A percentile compares a stretch with the other conserved stretches of the same genome.
These are phyloP conservation scores for Syrphus vitripennis DNA, from an alignment of 2,888 invertebrate species.

Conservation along the genomic window DNA sequence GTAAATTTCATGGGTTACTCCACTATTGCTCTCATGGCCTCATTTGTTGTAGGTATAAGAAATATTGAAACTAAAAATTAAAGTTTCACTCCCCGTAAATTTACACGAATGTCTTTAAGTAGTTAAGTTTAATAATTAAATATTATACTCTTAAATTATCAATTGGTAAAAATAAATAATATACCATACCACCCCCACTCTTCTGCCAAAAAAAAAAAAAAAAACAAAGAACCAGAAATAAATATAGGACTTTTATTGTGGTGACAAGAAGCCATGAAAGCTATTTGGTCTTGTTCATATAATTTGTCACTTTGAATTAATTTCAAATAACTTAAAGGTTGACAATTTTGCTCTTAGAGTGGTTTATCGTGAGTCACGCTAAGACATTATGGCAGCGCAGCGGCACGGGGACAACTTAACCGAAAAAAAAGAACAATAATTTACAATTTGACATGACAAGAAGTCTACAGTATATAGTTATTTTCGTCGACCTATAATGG, in stretches of 20 bases:
- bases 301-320: background rate
- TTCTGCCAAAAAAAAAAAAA: too few species aligned
- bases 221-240: too few species aligned
- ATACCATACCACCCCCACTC: background rate
- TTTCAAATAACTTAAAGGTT: slow-evolving; percentile 2
- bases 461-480: background rate
- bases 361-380: slow-evolving; percentile 2
- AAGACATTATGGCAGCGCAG: background rate
- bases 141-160: too few species aligned
- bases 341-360: background rate
- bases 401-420: background rate
- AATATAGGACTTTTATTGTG: background rate
- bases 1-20: too few species aligned
- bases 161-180: background rate
- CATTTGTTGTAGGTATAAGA: too few species aligned
- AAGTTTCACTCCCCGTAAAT: too few species aligned
- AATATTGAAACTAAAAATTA: too few species aligned
- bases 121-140: too few species aligned
- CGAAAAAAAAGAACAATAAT: background rate
- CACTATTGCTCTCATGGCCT: too few species aligned
- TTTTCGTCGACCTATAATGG: background rate
- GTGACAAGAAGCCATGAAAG: background rate
- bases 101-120: too few species aligned
- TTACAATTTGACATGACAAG: background rate
- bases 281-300: background rate